Conservation (phyloP, 2,797 vertebrate genomes). For the Rhincodon typus region DNA sequence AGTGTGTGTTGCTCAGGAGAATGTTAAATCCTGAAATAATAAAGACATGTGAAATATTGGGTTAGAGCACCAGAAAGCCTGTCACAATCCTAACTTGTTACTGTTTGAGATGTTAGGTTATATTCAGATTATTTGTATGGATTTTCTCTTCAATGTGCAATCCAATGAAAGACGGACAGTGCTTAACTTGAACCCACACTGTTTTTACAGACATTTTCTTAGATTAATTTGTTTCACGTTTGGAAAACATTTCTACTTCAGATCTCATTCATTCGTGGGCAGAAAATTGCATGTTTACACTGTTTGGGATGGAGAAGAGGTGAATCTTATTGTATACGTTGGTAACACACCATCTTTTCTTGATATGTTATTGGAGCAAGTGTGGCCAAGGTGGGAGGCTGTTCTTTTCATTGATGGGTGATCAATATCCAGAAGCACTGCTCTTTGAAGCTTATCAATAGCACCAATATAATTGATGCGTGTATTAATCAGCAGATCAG, state of each 20-base stretch:
- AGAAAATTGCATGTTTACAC: not conserved
- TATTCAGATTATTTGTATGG: not conserved
- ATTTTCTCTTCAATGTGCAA: not conserved
- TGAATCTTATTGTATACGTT: not conserved
- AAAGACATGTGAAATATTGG: too few species aligned
- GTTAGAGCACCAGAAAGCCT: too few species aligned
- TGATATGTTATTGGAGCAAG: not conserved
- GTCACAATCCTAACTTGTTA: too few species aligned
- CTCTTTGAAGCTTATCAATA: not conserved
- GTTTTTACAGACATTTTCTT: not conserved
- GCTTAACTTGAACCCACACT: not conserved
- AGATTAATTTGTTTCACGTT: not conserved
- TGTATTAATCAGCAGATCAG: not conserved
- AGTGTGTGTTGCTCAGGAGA: too few species aligned
- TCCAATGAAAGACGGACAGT: not conserved
- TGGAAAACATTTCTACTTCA: not conserved
- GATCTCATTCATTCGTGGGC: not conserved
- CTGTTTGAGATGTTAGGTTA: not conserved
- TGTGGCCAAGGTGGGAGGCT: not conserved
- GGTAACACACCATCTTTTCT: not conserved
- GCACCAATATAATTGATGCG: not conserved
- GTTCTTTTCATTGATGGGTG: not conserved
- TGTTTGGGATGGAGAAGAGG: not conserved
- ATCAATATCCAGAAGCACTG: too few species aligned
- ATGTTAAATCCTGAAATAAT: too few species aligned